These are phyloP conservation scores for Holothuria glaberrima DNA, from an alignment of 35 echinoderm and acorn worm species.

Conservation along the genomic window DNA sequence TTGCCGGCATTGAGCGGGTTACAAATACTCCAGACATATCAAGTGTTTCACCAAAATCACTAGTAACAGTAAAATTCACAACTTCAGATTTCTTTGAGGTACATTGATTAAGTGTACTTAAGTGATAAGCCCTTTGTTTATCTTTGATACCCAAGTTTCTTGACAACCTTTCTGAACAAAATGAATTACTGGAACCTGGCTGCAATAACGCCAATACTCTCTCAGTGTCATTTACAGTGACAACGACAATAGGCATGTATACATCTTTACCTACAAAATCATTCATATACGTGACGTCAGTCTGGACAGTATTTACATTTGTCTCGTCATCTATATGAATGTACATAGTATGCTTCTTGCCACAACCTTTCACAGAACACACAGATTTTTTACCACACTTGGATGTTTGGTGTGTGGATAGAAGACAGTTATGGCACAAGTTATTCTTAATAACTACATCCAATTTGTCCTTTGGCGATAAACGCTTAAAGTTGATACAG, in stretches of 20 bases:
- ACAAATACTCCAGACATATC: conserved; percentile 46
- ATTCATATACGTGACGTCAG: too few species aligned
- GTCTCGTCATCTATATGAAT: background rate
- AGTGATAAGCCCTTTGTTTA: background rate
- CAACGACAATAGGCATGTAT: conserved; percentile 18
- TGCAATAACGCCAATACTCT: conserved; percentile 1
- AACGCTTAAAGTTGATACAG: conserved; percentile 32
- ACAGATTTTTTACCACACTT: conserved; percentile 43
- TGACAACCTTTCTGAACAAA: background rate
- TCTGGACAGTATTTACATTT: background rate
- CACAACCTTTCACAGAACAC: conserved; percentile 27
- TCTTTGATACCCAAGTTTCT: conserved; percentile 21
- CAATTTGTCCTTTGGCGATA: conserved; percentile 37
- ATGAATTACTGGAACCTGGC: conserved; percentile 22
- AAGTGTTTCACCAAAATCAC: conserved; percentile 27
- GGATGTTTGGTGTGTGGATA: background rate
- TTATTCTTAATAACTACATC: conserved; percentile 23
- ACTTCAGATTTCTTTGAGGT: conserved; percentile 11
- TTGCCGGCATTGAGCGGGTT: conserved; percentile 34
- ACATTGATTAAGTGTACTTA: too few species aligned
- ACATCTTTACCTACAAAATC: conserved; percentile 9
- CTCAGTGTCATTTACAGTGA: background rate
- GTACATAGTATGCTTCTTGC: conserved; percentile 48
- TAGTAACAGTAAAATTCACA: conserved; percentile 15
- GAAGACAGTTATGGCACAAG: conserved; percentile 48